Percentiles rank a stretch among this genome's conserved stretches.
phyloP scores from a whole-genome alignment of 2,888 invertebrate species.

The Drosophila siamana region DNA sequence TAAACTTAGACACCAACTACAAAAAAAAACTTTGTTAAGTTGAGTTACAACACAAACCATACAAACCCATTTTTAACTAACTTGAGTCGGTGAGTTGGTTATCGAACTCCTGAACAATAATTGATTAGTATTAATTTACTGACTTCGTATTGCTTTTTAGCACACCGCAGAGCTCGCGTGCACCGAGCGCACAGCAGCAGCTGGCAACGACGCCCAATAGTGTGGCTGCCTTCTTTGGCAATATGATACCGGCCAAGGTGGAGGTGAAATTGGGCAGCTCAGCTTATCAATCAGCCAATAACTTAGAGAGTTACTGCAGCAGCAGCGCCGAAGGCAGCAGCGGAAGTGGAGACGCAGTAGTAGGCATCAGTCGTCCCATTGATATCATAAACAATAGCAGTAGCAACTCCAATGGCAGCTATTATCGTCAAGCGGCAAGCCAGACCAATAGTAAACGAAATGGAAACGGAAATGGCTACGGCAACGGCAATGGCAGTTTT shows the following conservation, averaged over 20 bases:
- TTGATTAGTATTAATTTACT: background rate
- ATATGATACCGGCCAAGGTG: slow-evolving; percentile 85
- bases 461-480: slow-evolving; percentile 35
- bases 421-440: slow-evolving; percentile 72
- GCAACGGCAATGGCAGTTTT: slow-evolving; percentile 39
- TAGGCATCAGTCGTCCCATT: slow-evolving; percentile 79
- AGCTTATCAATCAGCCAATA: slow-evolving; percentile 29
- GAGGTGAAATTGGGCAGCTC: slow-evolving; percentile 81
- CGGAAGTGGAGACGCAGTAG: slow-evolving; percentile 44
- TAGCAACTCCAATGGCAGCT: slow-evolving; percentile 33
- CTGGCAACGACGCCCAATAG: slow-evolving; percentile 66
- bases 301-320: slow-evolving; percentile 69
- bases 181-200: slow-evolving; percentile 58
- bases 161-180: slow-evolving; percentile 71
- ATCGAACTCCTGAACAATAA: no score
- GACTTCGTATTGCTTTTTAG: slow-evolving; percentile 39
- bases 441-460: slow-evolving; percentile 54
- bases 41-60: no score
- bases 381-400: slow-evolving; percentile 75
- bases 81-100: no score
- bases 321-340: slow-evolving; percentile 67
- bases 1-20: no score
- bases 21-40: no score
- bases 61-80: no score
- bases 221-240: slow-evolving; percentile 83